Conservation (phyloP, 2,888 invertebrate species). For the Andricus curvator region DNA sequence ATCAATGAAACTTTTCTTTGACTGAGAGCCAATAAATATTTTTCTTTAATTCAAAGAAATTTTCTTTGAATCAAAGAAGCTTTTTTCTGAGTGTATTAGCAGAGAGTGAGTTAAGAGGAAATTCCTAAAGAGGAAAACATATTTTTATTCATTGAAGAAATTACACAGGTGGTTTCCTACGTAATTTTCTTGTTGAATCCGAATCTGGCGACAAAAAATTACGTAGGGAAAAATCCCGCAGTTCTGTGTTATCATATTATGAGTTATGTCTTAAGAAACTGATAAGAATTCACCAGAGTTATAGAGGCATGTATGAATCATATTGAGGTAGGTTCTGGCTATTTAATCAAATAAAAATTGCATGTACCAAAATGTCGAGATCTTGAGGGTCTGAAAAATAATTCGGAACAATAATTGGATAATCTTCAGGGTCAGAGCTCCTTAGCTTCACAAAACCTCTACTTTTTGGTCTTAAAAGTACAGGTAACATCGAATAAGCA, state of each 20-base stretch:
- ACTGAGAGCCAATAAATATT: no score
- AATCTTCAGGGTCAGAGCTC: conserved; percentile 84
- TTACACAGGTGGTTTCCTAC: no score
- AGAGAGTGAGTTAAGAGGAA: neutral
- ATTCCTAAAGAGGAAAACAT: neutral
- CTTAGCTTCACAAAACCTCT: conserved; percentile 85
- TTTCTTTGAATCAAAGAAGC: no score
- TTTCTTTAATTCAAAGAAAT: no score
- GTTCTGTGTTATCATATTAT: neutral
- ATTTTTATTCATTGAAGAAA: neutral
- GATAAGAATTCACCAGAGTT: neutral
- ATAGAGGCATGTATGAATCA: neutral
- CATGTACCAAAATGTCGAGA: conserved; percentile 84
- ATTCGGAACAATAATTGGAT: conserved; percentile 93
- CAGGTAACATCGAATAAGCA: conserved; percentile 84
- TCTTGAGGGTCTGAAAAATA: conserved; percentile 89
- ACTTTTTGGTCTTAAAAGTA: conserved; percentile 87
- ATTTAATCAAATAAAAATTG: neutral
- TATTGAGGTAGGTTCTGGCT: neutral
- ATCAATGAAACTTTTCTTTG: no score
- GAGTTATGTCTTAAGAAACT: neutral
- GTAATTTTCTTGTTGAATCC: no score
- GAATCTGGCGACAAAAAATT: no score
- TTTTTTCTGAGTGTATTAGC: neutral
- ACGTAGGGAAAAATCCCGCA: no score